Evolutionary conservation across 2,113 vertebrate genomes (phyloP).

Genomic region (Okapia johnstoni): DNA sequence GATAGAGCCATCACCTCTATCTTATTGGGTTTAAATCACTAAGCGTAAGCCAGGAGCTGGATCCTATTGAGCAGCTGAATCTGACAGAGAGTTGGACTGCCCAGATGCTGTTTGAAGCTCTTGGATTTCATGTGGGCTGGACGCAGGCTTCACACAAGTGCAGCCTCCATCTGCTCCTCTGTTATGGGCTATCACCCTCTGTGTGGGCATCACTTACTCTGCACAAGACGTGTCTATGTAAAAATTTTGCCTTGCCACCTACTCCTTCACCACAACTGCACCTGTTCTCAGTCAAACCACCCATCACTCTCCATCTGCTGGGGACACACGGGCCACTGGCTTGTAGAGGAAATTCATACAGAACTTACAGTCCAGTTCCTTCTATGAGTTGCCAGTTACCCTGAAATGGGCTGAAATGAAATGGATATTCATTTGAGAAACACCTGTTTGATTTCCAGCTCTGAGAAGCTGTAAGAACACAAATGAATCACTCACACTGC

Average conservation of each 20-base stretch:
- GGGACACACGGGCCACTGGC: rapidly evolving
- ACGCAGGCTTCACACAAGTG: background rate
- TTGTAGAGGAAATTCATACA: background rate
- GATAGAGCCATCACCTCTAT: background rate
- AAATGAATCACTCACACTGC: background rate
- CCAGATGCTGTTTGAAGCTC: background rate
- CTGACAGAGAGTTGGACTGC: background rate
- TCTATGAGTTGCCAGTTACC: rapidly evolving
- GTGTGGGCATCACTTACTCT: background rate
- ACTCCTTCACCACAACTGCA: background rate
- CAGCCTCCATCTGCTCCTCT: background rate
- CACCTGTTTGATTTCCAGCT: background rate
- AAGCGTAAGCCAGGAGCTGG: background rate
- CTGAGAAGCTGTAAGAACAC: background rate
- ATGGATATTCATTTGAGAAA: rapidly evolving
- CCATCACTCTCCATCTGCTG: background rate
- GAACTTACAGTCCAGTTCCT: background rate
- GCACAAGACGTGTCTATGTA: background rate
- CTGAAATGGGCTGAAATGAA: background rate
- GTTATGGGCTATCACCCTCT: background rate
- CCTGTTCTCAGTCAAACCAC: background rate
- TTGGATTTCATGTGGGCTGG: background rate
- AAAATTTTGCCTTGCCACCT: background rate
- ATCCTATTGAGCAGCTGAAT: no score
- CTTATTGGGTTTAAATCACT: background rate